phyloP scores from a whole-genome alignment of 2,888 invertebrate genomes.

The Marasmarcha lunaedactyla region DNA sequence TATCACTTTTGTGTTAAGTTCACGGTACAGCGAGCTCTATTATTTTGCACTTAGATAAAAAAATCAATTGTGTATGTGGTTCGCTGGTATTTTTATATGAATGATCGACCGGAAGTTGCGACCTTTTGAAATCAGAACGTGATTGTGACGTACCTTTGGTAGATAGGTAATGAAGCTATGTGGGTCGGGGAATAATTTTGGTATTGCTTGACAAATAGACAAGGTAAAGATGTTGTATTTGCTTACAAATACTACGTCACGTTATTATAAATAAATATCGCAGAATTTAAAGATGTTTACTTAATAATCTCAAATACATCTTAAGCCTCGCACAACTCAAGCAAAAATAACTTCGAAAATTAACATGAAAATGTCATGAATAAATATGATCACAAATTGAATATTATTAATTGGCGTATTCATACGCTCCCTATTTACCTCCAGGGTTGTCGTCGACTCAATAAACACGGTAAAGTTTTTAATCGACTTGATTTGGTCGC shows the following conservation, averaged over 20 bases:
- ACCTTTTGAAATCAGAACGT: conserved; percentile 1
- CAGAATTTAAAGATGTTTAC: too few species aligned
- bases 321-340: too few species aligned
- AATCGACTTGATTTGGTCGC: conserved; percentile 34
- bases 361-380: too few species aligned
- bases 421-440: conserved; percentile 23
- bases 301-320: too few species aligned
- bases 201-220: too few species aligned
- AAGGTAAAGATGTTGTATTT: too few species aligned
- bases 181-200: too few species aligned
- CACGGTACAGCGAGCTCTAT: background rate
- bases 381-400: conserved; percentile 5
- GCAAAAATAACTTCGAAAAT: too few species aligned
- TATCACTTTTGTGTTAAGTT: background rate
- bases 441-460: conserved; percentile 13
- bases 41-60: background rate
- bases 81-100: background rate
- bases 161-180: too few species aligned
- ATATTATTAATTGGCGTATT: conserved; percentile 24
- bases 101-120: background rate
- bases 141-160: background rate
- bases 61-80: background rate
- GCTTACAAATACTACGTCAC: too few species aligned
- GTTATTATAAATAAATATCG: too few species aligned
- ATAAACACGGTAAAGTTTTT: background rate